Base-by-base conservation (phyloP, 2,888 invertebrate genomes). In the Drosophila melanosoma region DNA sequence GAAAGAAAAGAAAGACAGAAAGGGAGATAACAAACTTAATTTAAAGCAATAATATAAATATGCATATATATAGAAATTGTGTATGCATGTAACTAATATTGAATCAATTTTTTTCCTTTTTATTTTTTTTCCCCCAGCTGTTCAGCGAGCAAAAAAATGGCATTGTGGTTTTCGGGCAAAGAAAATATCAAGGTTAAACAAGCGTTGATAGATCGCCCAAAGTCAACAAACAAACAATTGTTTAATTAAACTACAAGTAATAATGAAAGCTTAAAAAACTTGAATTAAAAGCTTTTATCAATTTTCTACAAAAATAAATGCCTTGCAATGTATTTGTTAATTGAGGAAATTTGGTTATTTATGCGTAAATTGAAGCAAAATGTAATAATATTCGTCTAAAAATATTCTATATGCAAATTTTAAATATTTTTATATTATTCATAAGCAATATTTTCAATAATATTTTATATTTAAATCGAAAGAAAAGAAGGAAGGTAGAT, bases 181-280 rank as follows among this genome's bases (percentile, higher is more conserved):
- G 74, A 53, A 79, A 76, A 67, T 79, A 77, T 84, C 83, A 87
- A 87, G 84, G 87, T 88, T 87, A 84, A 81, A 87, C 77, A 84
- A 87, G 61, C 59, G 48, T 63, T 58, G 63, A 73, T 64, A 68
- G 62, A 64, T 48, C 66, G 42, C n/a, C 48, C 7, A 64, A 69
- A 56, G 45, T 53, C 67, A 63, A 69, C 67, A 74, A 45, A 36
- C 65, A 65, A 62, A 65, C 62, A 85, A 81, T 80, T 75, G 79
- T 74, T 62, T 58, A 36, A 54, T 38, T 61, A 72, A 83, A 83
- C 79, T 79, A 4, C 4, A 1, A 45, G 20, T 20, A 20, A 20
- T 12, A 45, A 1, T 45, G 7, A 1, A 45, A 12, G 12, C 20
- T 20, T 42, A 20, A 20, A 42, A 10, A 4, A 40, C n/a, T 40